A percentile compares a stretch with the other conserved stretches of the same genome.
Conservation (phyloP, 2,888 invertebrate genomes). For the Ernsta delagoae region DNA sequence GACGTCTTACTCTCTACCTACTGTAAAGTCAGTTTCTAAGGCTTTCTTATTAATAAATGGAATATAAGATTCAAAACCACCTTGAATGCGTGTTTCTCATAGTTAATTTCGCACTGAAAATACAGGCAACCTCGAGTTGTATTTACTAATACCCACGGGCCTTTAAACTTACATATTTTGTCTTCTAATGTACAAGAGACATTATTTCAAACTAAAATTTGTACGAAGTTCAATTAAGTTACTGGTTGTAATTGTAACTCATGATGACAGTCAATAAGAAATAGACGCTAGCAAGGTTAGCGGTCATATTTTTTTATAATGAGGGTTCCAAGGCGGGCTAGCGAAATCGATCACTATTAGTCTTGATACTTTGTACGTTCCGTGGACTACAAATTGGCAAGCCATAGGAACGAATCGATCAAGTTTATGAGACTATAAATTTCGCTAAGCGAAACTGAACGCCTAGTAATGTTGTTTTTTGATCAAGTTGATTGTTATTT, state of each 20-base stretch:
- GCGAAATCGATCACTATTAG: constrained; percentile 22
- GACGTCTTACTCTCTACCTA: too few species aligned
- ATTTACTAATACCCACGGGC: too few species aligned
- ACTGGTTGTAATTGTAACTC: background rate
- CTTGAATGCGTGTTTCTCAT: too few species aligned
- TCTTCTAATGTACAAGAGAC: too few species aligned
- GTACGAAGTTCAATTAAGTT: too few species aligned
- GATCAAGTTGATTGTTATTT: background rate
- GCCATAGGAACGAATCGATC: constrained; percentile 24
- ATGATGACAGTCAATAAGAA: constrained; percentile 3
- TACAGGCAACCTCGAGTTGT: too few species aligned
- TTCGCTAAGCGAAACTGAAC: constrained; percentile 8
- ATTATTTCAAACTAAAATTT: too few species aligned
- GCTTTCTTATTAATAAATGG: too few species aligned
- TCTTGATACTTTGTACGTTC: constrained; percentile 19
- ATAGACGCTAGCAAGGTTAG: background rate
- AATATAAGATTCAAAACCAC: too few species aligned
- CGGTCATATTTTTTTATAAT: constrained; percentile 23
- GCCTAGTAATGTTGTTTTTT: constrained; percentile 19
- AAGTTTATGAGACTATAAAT: constrained; percentile 24
- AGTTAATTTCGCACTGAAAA: too few species aligned
- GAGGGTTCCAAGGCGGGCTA: constrained; percentile 8
- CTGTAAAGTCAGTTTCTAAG: too few species aligned
- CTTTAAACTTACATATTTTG: too few species aligned
- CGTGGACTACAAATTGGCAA: constrained; percentile 18